Conservation (phyloP, 2,113 vertebrate species). For the Microcebus murinus region DNA sequence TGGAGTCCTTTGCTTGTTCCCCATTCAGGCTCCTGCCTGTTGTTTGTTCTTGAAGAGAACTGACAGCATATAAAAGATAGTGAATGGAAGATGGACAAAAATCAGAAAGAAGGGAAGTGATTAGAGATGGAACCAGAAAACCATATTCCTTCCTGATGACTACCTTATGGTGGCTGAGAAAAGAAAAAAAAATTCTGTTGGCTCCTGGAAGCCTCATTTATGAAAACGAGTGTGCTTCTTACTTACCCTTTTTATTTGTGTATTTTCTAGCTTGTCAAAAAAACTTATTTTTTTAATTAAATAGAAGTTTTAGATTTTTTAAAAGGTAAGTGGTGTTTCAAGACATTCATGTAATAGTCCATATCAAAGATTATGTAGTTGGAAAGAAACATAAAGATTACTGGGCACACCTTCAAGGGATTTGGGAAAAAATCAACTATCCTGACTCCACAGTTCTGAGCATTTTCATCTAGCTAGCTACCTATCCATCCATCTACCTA, state of each 20-base stretch:
- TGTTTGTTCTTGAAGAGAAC: slow-evolving; percentile 38
- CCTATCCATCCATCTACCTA: too few relatives aligned
- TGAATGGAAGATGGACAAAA: slow-evolving; percentile 32
- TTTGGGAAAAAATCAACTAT: neutral
- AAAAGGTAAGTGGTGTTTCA: neutral
- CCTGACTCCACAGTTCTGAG: neutral
- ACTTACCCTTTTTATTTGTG: neutral
- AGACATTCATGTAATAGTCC: neutral
- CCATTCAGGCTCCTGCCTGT: neutral
- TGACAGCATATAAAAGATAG: slow-evolving; percentile 5
- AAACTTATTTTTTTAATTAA: slow-evolving; percentile 24
- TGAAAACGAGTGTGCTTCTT: neutral
- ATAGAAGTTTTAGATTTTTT: neutral
- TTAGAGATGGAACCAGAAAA: slow-evolving; percentile 1
- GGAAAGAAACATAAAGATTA: slow-evolving; percentile 22
- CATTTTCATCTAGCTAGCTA: neutral
- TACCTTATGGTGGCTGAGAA: neutral
- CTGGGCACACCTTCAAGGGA: neutral
- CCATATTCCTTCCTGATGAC: neutral
- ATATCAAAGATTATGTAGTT: neutral
- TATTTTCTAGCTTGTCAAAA: slow-evolving; percentile 24
- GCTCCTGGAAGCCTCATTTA: neutral
- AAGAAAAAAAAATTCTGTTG: neutral
- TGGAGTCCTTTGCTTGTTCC: neutral
- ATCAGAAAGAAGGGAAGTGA: slow-evolving; percentile 34